Percentiles rank a stretch among this genome's conserved stretches.
Conservation (phyloP, 2,113 vertebrate genomes). For the Melanocharis versteri region DNA sequence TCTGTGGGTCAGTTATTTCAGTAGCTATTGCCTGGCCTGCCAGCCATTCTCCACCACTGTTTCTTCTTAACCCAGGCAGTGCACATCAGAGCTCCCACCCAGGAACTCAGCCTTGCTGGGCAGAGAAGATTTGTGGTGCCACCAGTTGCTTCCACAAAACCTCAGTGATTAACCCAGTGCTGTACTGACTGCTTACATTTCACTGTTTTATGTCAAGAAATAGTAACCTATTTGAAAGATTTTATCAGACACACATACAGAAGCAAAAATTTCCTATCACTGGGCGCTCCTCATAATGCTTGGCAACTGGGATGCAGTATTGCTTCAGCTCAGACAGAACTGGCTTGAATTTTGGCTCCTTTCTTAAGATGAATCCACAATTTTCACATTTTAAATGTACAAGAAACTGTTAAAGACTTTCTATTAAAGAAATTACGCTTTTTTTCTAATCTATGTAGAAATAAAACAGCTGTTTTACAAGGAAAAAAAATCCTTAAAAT, state of each 20-base stretch:
- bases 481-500: not conserved
- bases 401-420: not conserved
- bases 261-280: not conserved
- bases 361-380: not conserved
- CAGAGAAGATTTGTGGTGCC: not conserved
- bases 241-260: not conserved
- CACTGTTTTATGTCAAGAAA: not conserved
- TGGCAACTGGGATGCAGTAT: not conserved
- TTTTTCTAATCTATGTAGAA: not conserved
- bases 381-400: not conserved
- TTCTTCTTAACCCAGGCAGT: not conserved
- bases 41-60: not conserved
- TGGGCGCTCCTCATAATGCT: not conserved
- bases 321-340: not conserved
- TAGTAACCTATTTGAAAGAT: not conserved
- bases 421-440: not conserved
- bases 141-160: not conserved
- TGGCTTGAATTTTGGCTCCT: not conserved
- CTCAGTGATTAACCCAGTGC: not conserved
- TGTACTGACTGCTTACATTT: not conserved
- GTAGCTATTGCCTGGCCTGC: not conserved
- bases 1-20: not conserved
- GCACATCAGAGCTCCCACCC: not conserved
- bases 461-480: not conserved
- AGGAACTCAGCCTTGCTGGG: not conserved